phyloP scores from a whole-genome alignment of 2,113 vertebrate species.

The Recurvirostra avosetta region DNA sequence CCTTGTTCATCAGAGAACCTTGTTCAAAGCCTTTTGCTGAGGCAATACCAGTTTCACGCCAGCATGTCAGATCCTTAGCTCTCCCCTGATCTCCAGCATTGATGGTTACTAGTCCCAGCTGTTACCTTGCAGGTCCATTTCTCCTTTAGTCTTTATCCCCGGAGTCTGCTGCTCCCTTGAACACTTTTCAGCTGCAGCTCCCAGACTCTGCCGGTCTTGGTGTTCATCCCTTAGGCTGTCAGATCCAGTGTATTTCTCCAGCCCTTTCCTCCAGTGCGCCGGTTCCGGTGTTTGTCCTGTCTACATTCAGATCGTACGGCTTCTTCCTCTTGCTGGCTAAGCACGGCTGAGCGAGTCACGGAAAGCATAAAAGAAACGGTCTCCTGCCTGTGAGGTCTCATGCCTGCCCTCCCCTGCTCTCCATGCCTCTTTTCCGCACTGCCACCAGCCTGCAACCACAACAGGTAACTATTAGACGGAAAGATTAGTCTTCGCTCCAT shows the following conservation, averaged over 20 bases:
- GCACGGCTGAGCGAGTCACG: accelerated
- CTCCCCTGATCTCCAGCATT: neutral
- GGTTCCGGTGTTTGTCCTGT: conserved; percentile 41
- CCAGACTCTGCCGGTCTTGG: neutral
- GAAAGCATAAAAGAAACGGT: neutral
- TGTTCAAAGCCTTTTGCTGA: neutral
- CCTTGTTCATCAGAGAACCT: neutral
- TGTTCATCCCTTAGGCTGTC: neutral
- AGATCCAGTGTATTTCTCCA: neutral
- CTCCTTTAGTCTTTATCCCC: neutral
- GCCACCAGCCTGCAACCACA: neutral
- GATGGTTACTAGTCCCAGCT: neutral
- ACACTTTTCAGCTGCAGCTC: neutral
- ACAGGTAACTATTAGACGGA: neutral
- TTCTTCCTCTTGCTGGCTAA: neutral
- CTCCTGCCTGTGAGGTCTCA: neutral
- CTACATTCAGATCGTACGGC: accelerated
- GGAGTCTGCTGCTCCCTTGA: neutral
- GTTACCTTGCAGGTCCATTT: neutral
- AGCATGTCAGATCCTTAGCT: neutral
- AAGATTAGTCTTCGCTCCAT: neutral
- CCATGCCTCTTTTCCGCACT: accelerated
- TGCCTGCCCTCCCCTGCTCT: neutral
- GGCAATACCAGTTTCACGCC: neutral
- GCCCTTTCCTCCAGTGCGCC: neutral